Evolutionary conservation across 92 coral and sea anemone genomes (phyloP).

Genomic region (Nematostella vectensis): DNA sequence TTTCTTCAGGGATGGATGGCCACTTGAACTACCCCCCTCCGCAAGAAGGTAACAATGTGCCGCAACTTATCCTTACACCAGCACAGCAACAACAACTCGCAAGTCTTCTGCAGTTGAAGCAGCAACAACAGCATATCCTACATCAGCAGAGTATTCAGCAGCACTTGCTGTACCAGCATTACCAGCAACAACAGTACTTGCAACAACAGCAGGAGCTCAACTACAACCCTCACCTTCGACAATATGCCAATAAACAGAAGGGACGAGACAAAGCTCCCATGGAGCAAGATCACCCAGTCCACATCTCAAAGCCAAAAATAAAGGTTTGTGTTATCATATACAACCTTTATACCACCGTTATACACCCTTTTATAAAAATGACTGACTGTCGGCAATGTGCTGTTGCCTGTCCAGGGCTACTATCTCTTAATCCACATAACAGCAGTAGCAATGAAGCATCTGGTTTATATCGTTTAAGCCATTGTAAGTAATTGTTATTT

Average conservation of each 20-base stretch:
- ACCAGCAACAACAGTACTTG: conserved; percentile 35
- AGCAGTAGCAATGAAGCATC: too few species aligned
- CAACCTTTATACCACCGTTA: too few species aligned
- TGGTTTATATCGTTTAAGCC: too few species aligned
- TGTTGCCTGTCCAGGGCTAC: too few species aligned
- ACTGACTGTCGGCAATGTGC: too few species aligned
- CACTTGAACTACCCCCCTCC: conserved; percentile 62
- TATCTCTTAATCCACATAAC: too few species aligned
- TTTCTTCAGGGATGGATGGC: conserved; percentile 48
- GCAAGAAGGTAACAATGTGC: conserved; percentile 43
- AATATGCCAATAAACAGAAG: conserved; percentile 32
- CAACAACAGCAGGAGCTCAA: conserved; percentile 52
- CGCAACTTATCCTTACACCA: conserved; percentile 47
- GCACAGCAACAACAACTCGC: conserved; percentile 72
- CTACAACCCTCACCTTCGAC: conserved; percentile 49
- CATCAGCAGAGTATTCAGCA: conserved; percentile 34
- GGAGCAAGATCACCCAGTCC: conserved; percentile 40
- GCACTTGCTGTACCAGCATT: conserved; percentile 20
- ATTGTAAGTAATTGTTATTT: too few species aligned
- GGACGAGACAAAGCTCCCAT: conserved; percentile 30
- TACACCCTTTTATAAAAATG: too few species aligned
- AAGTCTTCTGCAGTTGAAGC: conserved; percentile 50
- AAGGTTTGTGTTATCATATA: conserved; percentile 19
- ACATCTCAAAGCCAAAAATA: conserved; percentile 43
- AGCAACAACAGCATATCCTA: conserved; percentile 60